phyloP scores from a whole-genome alignment of 2,888 invertebrate genomes.

The Hydroisotoma schaefferi region DNA sequence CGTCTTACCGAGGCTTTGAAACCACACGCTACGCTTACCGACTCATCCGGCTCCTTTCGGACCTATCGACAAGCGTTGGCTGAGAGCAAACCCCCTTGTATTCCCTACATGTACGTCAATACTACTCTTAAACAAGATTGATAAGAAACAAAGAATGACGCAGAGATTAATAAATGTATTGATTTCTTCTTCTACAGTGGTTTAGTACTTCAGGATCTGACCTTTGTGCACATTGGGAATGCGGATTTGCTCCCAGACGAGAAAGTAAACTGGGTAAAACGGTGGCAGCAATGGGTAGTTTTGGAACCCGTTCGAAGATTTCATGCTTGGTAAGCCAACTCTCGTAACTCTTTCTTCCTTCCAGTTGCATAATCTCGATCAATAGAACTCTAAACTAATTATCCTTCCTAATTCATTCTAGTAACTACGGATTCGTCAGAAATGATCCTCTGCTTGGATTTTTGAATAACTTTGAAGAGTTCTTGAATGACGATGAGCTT shows the following conservation, averaged over 20 bases:
- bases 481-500: constrained; percentile 93
- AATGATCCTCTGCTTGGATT: constrained; percentile 90
- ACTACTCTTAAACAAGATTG: background rate
- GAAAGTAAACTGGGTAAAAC: constrained; percentile 88
- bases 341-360: background rate
- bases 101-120: constrained; percentile 93
- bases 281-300: constrained; percentile 98
- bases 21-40: constrained; percentile 93
- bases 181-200: constrained; percentile 67
- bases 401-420: constrained; percentile 54
- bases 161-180: constrained; percentile 4
- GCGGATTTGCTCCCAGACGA: constrained; percentile 82
- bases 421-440: constrained; percentile 87
- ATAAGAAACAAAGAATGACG: background rate
- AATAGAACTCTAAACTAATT: background rate
- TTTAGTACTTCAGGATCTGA: constrained; percentile 95
- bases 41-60: constrained; percentile 95
- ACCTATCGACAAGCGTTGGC: constrained; percentile 92
- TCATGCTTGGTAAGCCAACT: constrained; percentile 70
- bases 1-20: constrained; percentile 86
- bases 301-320: constrained; percentile 98
- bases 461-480: constrained; percentile 95
- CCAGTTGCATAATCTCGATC: background rate
- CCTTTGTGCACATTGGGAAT: constrained; percentile 98
- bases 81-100: constrained; percentile 95